phyloP scores from a whole-genome alignment of 2,888 invertebrate genomes.

The Chymomyza caudatula region DNA sequence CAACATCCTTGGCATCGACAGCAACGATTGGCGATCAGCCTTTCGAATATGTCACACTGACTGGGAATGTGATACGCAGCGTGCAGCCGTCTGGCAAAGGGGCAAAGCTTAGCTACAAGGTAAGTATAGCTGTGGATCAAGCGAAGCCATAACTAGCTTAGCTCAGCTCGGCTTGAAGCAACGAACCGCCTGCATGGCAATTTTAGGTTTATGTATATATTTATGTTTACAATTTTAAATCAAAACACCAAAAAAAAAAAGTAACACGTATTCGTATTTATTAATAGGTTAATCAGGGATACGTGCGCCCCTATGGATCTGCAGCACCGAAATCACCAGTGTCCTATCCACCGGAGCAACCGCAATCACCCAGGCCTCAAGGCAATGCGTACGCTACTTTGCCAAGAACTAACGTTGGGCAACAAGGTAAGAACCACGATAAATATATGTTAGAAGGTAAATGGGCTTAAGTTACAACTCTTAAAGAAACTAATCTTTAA shows the following conservation, averaged over 20 bases:
- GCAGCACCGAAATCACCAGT: constrained; percentile 75
- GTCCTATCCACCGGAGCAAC: constrained; percentile 75
- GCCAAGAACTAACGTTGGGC: constrained; percentile 75
- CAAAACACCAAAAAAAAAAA: not conserved
- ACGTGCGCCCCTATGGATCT: constrained; percentile 76
- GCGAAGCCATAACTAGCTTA: constrained; percentile 19
- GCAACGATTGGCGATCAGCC: constrained; percentile 60
- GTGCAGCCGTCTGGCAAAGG: constrained; percentile 78
- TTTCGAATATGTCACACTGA: constrained; percentile 77
- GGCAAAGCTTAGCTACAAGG: constrained; percentile 73
- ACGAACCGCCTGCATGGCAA: not conserved
- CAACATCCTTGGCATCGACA: not conserved
- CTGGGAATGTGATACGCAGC: constrained; percentile 78
- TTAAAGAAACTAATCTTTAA: not conserved
- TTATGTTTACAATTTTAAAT: too few species aligned
- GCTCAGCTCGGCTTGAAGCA: constrained; percentile 8
- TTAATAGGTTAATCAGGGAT: constrained; percentile 75
- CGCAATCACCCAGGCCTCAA: constrained; percentile 54
- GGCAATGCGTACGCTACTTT: constrained; percentile 77
- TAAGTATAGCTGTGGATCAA: constrained; percentile 53
- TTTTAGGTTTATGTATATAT: not conserved
- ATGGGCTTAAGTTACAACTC: constrained; percentile 63
- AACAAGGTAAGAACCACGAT: constrained; percentile 77
- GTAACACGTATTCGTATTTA: not conserved
- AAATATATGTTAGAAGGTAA: constrained; percentile 69